A percentile compares a stretch with the other conserved stretches of the same genome.
These are phyloP conservation scores for Ibycter americanus DNA, from an alignment of 2,797 vertebrate genomes.

Conservation along the genomic window DNA sequence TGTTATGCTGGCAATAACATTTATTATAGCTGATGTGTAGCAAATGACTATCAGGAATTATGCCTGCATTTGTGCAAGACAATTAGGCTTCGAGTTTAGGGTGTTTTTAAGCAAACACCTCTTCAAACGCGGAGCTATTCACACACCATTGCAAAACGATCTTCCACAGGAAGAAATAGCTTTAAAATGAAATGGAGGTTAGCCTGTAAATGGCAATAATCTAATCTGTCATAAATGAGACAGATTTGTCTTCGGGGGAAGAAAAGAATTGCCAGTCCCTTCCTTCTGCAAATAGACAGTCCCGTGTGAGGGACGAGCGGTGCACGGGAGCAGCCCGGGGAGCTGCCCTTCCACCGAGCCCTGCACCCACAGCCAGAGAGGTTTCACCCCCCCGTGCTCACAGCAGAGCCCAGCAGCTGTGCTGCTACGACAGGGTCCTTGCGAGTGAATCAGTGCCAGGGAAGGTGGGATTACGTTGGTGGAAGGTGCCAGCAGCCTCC, in stretches of 20 bases:
- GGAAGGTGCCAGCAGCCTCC: constrained; percentile 65
- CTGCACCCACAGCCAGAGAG: accelerated
- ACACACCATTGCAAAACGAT: background rate
- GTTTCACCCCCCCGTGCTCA: background rate
- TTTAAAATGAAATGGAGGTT: constrained; percentile 40
- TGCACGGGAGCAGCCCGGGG: background rate
- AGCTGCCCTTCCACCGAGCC: background rate
- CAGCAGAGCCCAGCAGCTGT: background rate
- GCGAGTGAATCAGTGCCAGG: constrained; percentile 41
- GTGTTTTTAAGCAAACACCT: background rate
- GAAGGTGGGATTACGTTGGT: constrained; percentile 39
- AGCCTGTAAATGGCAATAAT: background rate
- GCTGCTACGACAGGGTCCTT: background rate
- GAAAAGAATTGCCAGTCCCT: background rate
- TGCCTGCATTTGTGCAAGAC: background rate
- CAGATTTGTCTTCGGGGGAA: background rate
- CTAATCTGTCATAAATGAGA: background rate
- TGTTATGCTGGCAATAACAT: background rate
- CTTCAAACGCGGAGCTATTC: background rate
- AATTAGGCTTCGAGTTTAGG: background rate
- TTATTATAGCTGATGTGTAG: background rate
- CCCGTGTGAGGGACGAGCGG: background rate
- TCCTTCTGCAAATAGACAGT: background rate
- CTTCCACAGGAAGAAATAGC: background rate
- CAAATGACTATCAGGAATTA: background rate